Evolutionary conservation across 2,888 invertebrate species (phyloP).

Genomic region (Ophioninae sp.): DNA sequence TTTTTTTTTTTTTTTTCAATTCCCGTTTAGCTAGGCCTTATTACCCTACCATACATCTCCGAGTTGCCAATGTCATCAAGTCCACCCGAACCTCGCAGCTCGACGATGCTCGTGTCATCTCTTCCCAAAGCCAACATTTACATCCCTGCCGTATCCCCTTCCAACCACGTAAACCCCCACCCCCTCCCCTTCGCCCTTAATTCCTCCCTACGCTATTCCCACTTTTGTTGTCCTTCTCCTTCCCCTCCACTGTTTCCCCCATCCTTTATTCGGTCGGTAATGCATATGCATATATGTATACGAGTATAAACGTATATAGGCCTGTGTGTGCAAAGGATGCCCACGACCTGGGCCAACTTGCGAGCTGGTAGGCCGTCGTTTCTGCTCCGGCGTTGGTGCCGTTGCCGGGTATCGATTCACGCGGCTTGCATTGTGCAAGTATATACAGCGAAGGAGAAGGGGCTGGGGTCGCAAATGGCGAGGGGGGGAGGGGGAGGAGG

Average conservation of each 20-base stretch:
- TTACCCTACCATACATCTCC: too few relatives aligned
- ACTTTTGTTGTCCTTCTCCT: background rate
- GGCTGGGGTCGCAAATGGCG: too few relatives aligned
- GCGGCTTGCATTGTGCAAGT: constrained; percentile 42
- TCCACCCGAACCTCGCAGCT: constrained; percentile 6
- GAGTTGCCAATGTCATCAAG: constrained; percentile 4
- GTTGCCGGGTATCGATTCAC: constrained; percentile 56
- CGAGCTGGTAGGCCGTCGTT: constrained; percentile 50
- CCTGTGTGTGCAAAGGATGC: constrained; percentile 44
- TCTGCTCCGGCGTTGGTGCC: constrained; percentile 36
- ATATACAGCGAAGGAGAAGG: background rate
- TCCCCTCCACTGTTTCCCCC: background rate
- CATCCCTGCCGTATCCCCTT: constrained; percentile 22
- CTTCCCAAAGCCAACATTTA: constrained; percentile 41
- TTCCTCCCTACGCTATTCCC: background rate
- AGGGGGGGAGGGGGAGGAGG: constrained; percentile 3
- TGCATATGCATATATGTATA: background rate
- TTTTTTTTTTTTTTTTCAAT: too few relatives aligned
- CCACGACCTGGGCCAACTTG: constrained; percentile 61
- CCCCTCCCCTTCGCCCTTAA: background rate
- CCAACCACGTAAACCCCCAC: background rate
- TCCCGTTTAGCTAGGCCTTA: too few relatives aligned
- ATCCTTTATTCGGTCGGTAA: background rate
- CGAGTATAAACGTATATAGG: background rate
- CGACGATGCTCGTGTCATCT: background rate